Conservation (phyloP, 2,888 invertebrate species). For the Trichogramma evanescens region DNA sequence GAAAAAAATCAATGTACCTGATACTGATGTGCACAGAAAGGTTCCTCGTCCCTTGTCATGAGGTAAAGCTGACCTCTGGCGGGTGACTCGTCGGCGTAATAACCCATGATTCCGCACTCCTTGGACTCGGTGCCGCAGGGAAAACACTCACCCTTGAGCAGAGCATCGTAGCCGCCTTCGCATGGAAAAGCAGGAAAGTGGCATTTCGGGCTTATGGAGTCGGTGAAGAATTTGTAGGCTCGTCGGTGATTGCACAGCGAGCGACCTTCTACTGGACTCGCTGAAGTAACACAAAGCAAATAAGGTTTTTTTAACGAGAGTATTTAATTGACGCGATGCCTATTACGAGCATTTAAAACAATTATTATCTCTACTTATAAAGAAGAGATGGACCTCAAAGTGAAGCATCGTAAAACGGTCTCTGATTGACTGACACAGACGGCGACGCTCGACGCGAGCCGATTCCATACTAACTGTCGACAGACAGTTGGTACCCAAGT, state of each 20-base stretch:
- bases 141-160: slow-evolving; percentile 71
- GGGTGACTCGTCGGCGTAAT: slow-evolving; percentile 78
- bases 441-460: too few relatives aligned
- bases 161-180: slow-evolving; percentile 69
- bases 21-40: slow-evolving; percentile 90
- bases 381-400: too few relatives aligned
- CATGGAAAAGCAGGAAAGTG: slow-evolving; percentile 89
- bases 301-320: neutral
- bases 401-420: too few relatives aligned
- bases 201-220: slow-evolving; percentile 85
- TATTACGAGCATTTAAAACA: too few relatives aligned
- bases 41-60: slow-evolving; percentile 82
- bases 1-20: slow-evolving; percentile 23
- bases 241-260: slow-evolving; percentile 88
- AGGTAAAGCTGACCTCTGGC: slow-evolving; percentile 83
- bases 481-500: too few relatives aligned
- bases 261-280: slow-evolving; percentile 75
- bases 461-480: too few relatives aligned
- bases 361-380: too few relatives aligned
- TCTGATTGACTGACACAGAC: too few relatives aligned
- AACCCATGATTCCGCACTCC: slow-evolving; percentile 87
- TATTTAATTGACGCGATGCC: neutral
- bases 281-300: slow-evolving; percentile 37
- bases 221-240: slow-evolving; percentile 90
- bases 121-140: slow-evolving; percentile 55